Evolutionary conservation across 2,888 invertebrate genomes (phyloP), one percentile per base, ranked within the genome.

Genomic region (Druceiella hillmani): DNA sequence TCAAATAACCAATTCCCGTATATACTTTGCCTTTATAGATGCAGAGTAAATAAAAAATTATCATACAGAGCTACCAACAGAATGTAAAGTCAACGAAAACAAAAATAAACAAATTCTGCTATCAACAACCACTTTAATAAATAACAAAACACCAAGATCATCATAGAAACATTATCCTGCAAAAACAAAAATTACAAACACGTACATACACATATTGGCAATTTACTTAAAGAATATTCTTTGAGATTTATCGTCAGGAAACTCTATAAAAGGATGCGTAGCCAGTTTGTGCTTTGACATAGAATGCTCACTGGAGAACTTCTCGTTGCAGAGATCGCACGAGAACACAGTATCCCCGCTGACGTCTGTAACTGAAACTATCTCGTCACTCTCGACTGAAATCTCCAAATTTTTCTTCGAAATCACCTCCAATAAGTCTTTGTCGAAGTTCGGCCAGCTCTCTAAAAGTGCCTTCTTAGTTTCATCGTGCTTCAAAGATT

Each of bases 251-350:
- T 69, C 69, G 13, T 70, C 71, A 36, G 69, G 65, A 33, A 72
- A 67, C 44, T 67, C 68, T 32, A 72, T 69, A 41, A 71, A 72
- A 0, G 72, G 72, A 38, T 72, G 72, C 0, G 63, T 66, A 31
- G 38, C 20, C n/a, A 61, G 58, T 53, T 71, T 68, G 38, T 72
- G 72, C 47, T 61, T 60, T 24, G 61, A 48, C 71, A 71, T 71
- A 17, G 52, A 52, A 33, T 48, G 50, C 41, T 66, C 63, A 42
- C 54, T 59, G 0, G 54, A 32, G 43, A 69, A 72, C 30, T 50
- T 58, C n/a, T 66, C 65, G 10, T 66, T 66, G 32, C 72, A 72
- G 15, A 72, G 61, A 45, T 70, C 69, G 55, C 72, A 72, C 3
- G 57, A 49, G 9, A 33, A 13, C 15, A 1, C 41, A 40, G 5